phyloP scores from a whole-genome alignment of 1,140 invertebrate species.

The Phthorimaea operculella region DNA sequence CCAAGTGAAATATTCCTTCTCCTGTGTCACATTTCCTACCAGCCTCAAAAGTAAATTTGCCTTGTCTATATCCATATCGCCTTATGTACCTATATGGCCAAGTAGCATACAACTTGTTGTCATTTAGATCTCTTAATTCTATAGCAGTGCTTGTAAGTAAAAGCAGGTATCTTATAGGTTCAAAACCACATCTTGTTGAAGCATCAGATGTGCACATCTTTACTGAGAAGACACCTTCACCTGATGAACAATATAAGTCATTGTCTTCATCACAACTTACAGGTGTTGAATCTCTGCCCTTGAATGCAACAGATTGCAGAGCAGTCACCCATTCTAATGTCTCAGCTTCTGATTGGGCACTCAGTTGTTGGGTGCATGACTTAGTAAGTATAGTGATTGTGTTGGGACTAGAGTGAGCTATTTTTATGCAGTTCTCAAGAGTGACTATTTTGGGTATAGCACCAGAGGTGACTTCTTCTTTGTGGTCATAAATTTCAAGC shows the following conservation, averaged over 20 bases:
- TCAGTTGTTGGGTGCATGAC: constrained; percentile 76
- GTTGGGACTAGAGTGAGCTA: constrained; percentile 73
- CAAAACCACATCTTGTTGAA: constrained; percentile 78
- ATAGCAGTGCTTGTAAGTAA: constrained; percentile 78
- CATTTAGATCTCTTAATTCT: constrained; percentile 76
- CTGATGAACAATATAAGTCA: constrained; percentile 84
- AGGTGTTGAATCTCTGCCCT: constrained; percentile 71
- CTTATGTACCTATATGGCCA: constrained; percentile 90
- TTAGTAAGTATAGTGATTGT: constrained; percentile 78
- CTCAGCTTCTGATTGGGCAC: constrained; percentile 76
- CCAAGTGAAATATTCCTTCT: constrained; percentile 84
- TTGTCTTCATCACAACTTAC: constrained; percentile 85
- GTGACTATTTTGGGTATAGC: constrained; percentile 80
- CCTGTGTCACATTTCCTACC: constrained; percentile 88
- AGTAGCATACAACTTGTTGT: constrained; percentile 75
- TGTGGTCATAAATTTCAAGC: constrained; percentile 84
- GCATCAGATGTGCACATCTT: constrained; percentile 82
- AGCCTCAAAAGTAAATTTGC: constrained; percentile 91
- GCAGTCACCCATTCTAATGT: constrained; percentile 81
- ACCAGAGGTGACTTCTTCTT: constrained; percentile 74
- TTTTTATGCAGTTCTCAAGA: constrained; percentile 87
- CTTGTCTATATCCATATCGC: constrained; percentile 83
- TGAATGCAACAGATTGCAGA: constrained; percentile 86
- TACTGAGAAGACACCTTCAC: constrained; percentile 82
- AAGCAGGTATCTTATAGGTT: constrained; percentile 77